Percentiles rank a stretch among this genome's conserved stretches.
phyloP scores from a whole-genome alignment of 2,797 vertebrate species.

The Nyctalus aviator region DNA sequence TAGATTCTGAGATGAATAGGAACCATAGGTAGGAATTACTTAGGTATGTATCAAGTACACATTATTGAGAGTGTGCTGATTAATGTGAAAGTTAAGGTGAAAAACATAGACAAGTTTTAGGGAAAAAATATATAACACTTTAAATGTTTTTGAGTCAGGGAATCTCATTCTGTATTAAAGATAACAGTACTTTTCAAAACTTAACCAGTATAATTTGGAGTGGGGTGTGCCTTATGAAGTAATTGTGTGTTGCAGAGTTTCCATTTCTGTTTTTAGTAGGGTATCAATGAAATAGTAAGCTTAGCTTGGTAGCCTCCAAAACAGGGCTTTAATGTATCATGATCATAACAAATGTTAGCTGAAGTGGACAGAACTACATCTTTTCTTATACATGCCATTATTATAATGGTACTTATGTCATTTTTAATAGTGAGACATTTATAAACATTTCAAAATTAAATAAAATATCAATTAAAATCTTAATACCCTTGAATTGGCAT shows the following conservation, averaged over 20 bases:
- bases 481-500: neutral
- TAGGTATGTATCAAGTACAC: neutral
- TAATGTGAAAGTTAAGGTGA: conserved; percentile 37
- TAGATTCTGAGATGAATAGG: conserved; percentile 39
- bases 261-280: neutral
- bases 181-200: neutral
- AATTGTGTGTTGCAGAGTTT: neutral
- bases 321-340: neutral
- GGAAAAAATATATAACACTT: neutral
- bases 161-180: neutral
- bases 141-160: conserved; percentile 25
- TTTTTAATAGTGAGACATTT: conserved; percentile 38
- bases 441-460: conserved; percentile 21
- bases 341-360: neutral
- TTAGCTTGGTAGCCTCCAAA: conserved; percentile 24
- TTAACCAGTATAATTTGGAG: neutral
- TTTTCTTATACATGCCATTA: neutral
- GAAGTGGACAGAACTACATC: neutral
- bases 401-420: neutral
- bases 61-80: conserved; percentile 49
- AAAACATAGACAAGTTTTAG: conserved; percentile 20
- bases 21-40: conserved; percentile 8
- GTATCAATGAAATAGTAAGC: neutral
- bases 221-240: neutral
- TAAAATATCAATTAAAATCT: neutral